Evolutionary conservation across 2,797 vertebrate genomes (phyloP).

Genomic region (Macroramphosus scolopax): DNA sequence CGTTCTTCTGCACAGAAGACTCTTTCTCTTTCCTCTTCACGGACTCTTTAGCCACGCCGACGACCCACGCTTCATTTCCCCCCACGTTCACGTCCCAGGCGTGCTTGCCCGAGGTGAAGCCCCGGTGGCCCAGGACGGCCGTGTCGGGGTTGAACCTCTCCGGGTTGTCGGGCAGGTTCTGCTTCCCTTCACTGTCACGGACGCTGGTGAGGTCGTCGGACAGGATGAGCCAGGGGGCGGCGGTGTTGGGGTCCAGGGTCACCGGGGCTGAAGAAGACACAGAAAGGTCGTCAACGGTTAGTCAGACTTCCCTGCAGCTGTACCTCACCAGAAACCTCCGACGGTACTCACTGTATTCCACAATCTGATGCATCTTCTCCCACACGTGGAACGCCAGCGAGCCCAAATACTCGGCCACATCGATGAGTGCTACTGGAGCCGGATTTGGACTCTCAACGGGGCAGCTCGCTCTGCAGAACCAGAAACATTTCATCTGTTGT

Average conservation of each 20-base stretch:
- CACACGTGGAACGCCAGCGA: slow-evolving; percentile 67
- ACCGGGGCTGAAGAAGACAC: slow-evolving; percentile 59
- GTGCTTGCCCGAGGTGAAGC: slow-evolving; percentile 59
- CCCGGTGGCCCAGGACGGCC: slow-evolving; percentile 58
- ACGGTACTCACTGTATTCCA: slow-evolving; percentile 71
- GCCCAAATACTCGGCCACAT: slow-evolving; percentile 68
- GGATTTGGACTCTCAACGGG: slow-evolving; percentile 27
- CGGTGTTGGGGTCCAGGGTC: slow-evolving; percentile 75
- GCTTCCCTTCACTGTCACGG: slow-evolving; percentile 62
- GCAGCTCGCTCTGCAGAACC: slow-evolving; percentile 35
- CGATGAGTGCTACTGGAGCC: slow-evolving; percentile 56
- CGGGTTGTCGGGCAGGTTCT: slow-evolving; percentile 69
- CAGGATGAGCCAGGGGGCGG: slow-evolving; percentile 73
- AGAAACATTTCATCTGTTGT: not conserved
- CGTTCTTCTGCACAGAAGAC: slow-evolving; percentile 66
- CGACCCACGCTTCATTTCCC: slow-evolving; percentile 69
- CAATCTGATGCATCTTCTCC: slow-evolving; percentile 66
- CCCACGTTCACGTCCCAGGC: slow-evolving; percentile 74
- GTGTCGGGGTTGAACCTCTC: slow-evolving; percentile 73
- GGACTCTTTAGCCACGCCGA: slow-evolving; percentile 71
- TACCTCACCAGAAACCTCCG: too few species aligned
- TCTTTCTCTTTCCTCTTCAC: slow-evolving; percentile 69
- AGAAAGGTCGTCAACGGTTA: too few species aligned
- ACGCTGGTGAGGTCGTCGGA: slow-evolving; percentile 71
- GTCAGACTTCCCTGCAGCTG: too few species aligned